Evolutionary conservation across 2,797 vertebrate genomes (phyloP).

Genomic region (Tragelaphus oryx): DNA sequence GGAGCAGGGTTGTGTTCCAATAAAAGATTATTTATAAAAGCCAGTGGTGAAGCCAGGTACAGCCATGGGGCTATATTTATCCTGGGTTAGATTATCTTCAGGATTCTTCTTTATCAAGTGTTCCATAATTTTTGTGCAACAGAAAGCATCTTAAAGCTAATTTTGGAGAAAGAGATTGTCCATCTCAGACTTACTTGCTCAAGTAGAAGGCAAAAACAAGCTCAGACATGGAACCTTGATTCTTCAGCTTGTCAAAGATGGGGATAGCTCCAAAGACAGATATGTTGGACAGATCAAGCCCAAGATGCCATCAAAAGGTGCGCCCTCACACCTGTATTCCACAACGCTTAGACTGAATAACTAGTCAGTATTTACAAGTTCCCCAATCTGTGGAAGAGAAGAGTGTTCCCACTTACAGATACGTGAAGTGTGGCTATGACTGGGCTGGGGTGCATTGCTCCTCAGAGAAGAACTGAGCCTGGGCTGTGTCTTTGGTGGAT

Average conservation of each 20-base stretch:
- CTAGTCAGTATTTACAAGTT: not conserved
- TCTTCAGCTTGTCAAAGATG: not conserved
- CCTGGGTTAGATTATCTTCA: too few species aligned
- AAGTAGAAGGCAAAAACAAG: not conserved
- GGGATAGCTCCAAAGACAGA: fast-evolving
- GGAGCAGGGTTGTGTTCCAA: too few species aligned
- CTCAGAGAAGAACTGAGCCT: not conserved
- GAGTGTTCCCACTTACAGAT: not conserved
- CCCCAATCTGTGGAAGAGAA: not conserved
- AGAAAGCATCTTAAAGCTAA: too few species aligned
- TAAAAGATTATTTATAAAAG: too few species aligned
- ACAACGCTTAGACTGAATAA: fast-evolving
- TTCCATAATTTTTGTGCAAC: too few species aligned
- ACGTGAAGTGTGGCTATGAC: not conserved
- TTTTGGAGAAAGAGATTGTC: too few species aligned
- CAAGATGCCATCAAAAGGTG: not conserved
- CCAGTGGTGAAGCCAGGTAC: too few species aligned
- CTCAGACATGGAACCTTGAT: not conserved
- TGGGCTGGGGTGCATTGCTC: not conserved
- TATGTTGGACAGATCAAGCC: not conserved
- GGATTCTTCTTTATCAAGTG: too few species aligned
- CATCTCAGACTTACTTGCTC: not conserved
- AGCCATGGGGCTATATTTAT: too few species aligned
- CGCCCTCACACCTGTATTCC: fast-evolving
- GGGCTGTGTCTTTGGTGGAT: not conserved